Percentiles rank a stretch among this genome's conserved stretches.
Evolutionary conservation across 2,888 invertebrate genomes (phyloP).

Genomic region (Standfussiana lucernea): DNA sequence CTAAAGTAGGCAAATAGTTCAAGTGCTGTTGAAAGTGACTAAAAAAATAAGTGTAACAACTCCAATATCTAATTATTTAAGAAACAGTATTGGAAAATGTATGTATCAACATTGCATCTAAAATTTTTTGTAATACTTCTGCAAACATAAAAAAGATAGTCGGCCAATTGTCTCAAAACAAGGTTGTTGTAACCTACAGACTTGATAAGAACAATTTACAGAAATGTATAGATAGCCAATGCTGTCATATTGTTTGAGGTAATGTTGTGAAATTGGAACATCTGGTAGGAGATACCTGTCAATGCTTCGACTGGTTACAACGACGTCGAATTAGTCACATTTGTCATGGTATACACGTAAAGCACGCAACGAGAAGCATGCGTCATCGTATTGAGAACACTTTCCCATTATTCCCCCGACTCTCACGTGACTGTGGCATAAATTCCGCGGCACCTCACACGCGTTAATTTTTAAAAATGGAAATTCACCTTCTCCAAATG

Average conservation of each 20-base stretch:
- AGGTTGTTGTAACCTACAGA: slow-evolving; percentile 7
- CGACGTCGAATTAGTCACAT: slow-evolving; percentile 78
- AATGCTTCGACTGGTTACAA: slow-evolving; percentile 77
- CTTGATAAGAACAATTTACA: slow-evolving; percentile 32
- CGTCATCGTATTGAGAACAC: slow-evolving; percentile 78
- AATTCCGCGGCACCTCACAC: slow-evolving; percentile 66
- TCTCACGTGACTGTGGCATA: slow-evolving; percentile 67
- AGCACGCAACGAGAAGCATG: slow-evolving; percentile 77
- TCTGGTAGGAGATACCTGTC: slow-evolving; percentile 85
- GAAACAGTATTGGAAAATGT: background rate
- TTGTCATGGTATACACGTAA: slow-evolving; percentile 76
- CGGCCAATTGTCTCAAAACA: slow-evolving; percentile 21
- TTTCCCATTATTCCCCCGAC: slow-evolving; percentile 75
- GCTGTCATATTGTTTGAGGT: slow-evolving; percentile 38
- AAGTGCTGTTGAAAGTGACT: background rate
- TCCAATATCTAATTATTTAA: background rate
- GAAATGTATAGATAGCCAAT: slow-evolving; percentile 16
- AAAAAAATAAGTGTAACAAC: background rate
- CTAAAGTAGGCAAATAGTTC: slow-evolving; percentile 17
- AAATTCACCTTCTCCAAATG: slow-evolving; percentile 98
- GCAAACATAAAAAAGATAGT: slow-evolving; percentile 24
- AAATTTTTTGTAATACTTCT: background rate
- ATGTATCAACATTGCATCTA: background rate
- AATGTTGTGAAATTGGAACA: slow-evolving; percentile 65
- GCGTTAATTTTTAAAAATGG: slow-evolving; percentile 87